Base-by-base conservation (phyloP, 2,797 vertebrate genomes). In the Nothura maculosa region DNA sequence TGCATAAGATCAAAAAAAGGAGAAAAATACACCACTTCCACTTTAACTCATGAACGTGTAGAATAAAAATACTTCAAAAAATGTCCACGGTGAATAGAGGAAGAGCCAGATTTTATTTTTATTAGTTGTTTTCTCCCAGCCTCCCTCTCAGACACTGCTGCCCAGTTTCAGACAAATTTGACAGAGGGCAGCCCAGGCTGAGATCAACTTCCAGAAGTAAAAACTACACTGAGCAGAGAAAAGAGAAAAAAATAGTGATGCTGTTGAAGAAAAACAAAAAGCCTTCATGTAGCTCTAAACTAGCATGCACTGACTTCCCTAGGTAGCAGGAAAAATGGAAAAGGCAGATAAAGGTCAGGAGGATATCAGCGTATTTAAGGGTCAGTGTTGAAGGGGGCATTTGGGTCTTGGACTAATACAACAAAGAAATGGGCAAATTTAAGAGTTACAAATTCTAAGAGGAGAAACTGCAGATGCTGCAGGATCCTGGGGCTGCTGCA, bases 1-100 rank as follows among this genome's bases (percentile, higher is more conserved):
- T 90, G 67, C 60, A 76, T 73, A 69, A 81, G 55, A 68, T 70
- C 92, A 89, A 36, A 87, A 90, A 89, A 87, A 3, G 3, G 62
- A 83, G 79, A 78, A 83, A 93, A 91, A 58, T 21, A 67, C 19
- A 72, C 58, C 66, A 87, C 32, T 85, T 89, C 70, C 30, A 84
- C 70, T 83, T 81, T 27, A 91, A 81, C 30, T 84, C 72, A 72
- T 24, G 19, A 63, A 76, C 0, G 14, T 25, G 47, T 15, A 64
- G n/a, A 66, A 30, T 32, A 62, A 76, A 90, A 81, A 36, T 27
- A 86, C 20, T 61, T 60, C 2, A 24, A 75, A 79, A 79, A 60
- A 42, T 40, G 70, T 18, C 9, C 11, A 5, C 30, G 70, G 22
- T 24, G 34, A 89, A 81, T 0, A 38, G 50, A 85, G 48, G 15